These are phyloP conservation scores for Diuraphis noxia DNA, from an alignment of 1,140 invertebrate genomes.

Conservation along the genomic window DNA sequence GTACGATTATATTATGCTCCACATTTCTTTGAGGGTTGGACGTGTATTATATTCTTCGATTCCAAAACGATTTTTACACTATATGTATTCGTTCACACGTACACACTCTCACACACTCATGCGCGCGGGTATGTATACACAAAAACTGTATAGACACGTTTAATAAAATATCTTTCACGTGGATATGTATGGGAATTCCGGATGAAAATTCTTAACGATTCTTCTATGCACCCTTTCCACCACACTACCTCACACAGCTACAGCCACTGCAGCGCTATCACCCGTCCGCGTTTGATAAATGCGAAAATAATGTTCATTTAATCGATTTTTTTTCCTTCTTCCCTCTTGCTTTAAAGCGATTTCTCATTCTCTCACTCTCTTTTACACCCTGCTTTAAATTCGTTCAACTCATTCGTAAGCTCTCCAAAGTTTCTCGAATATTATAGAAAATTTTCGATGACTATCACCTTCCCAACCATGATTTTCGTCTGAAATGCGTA, in stretches of 20 bases:
- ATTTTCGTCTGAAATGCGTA: background rate
- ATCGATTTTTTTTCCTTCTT: background rate
- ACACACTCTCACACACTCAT: background rate
- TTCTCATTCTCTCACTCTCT: background rate
- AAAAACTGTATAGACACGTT: background rate
- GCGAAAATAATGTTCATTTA: constrained; percentile 53
- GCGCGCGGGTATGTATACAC: background rate
- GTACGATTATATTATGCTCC: constrained; percentile 5
- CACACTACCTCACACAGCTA: background rate
- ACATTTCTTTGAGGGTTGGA: background rate
- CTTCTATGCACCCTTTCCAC: background rate
- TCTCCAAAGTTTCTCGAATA: background rate
- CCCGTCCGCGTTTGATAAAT: constrained; percentile 43
- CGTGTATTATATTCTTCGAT: constrained; percentile 22
- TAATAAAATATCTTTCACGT: constrained; percentile 47
- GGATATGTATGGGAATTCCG: constrained; percentile 34
- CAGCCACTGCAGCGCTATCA: background rate
- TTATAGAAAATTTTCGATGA: constrained; percentile 11
- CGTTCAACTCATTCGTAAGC: background rate
- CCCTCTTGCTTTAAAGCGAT: background rate
- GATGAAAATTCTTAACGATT: constrained; percentile 50
- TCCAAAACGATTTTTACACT: constrained; percentile 17
- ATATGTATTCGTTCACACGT: background rate
- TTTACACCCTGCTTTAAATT: background rate
- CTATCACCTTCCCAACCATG: background rate